Percentiles rank a stretch among this genome's conserved stretches.
phyloP scores from a whole-genome alignment of 2,113 vertebrate genomes.

The Psettodes erumei region DNA sequence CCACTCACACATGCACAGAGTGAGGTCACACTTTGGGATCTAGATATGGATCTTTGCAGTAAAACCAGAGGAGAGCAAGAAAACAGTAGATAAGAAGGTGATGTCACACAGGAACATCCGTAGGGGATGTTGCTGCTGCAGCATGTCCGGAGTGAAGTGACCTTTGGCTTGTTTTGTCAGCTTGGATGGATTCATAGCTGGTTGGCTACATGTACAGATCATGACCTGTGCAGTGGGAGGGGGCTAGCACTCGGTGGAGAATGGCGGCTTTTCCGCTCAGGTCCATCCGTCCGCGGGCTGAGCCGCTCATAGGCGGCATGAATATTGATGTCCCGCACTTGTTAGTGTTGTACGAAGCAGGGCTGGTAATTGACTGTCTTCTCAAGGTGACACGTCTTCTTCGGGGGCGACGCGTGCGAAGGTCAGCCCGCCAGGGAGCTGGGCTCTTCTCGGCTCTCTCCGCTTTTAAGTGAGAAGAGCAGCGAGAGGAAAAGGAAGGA shows the following conservation, averaged over 20 bases:
- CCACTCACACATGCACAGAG: background rate
- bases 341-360: slow-evolving; percentile 69
- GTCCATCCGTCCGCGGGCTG: slow-evolving; percentile 14
- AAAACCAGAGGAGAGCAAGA: background rate
- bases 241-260: slow-evolving; percentile 21
- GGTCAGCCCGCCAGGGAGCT: slow-evolving; percentile 64
- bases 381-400: slow-evolving; percentile 46
- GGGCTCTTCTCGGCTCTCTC: slow-evolving; percentile 46
- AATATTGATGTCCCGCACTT: slow-evolving; percentile 66
- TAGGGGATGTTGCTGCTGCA: background rate
- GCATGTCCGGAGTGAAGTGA: background rate
- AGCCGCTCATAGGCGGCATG: slow-evolving; percentile 38
- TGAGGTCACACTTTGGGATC: slow-evolving; percentile 26
- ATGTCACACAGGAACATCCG: slow-evolving; percentile 21
- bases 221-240: slow-evolving; percentile 18
- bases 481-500: slow-evolving; percentile 10
- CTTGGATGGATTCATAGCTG: slow-evolving; percentile 15
- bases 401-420: slow-evolving; percentile 57
- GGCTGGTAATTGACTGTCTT: slow-evolving; percentile 58
- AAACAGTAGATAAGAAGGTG: slow-evolving; percentile 34
- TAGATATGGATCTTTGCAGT: slow-evolving; percentile 22
- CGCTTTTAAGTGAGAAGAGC: slow-evolving; percentile 46
- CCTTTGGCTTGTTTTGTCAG: slow-evolving; percentile 11
- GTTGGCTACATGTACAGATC: slow-evolving; percentile 1
- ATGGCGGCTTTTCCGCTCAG: background rate